phyloP scores from a whole-genome alignment of 2,888 invertebrate species.

The Meta bourneti region DNA sequence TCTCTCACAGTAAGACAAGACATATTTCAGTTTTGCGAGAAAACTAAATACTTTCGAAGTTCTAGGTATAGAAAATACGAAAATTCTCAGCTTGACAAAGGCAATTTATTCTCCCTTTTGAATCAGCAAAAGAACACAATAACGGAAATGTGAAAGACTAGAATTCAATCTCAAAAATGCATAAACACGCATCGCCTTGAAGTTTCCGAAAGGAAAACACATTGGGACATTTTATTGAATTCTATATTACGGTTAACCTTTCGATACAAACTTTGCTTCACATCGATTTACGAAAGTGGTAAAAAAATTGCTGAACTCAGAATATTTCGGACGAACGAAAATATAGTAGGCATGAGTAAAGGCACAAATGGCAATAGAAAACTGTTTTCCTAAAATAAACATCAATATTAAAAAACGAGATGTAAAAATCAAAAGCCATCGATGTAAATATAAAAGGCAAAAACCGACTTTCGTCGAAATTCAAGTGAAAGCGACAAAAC shows the following conservation, averaged over 20 bases:
- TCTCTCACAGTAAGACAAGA: too few species aligned
- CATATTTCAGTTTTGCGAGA: too few species aligned
- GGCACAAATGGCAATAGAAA: neutral
- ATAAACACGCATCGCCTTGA: neutral
- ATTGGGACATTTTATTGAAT: conserved; percentile 14
- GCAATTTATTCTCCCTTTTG: neutral
- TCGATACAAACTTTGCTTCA: neutral
- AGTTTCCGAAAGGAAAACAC: neutral
- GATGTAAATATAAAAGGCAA: conserved; percentile 20
- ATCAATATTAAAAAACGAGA: conserved; percentile 23
- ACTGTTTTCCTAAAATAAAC: conserved; percentile 17
- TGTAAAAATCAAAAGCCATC: conserved; percentile 18
- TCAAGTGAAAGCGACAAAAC: conserved; percentile 27
- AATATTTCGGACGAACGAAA: neutral
- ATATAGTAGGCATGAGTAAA: neutral
- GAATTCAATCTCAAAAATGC: neutral
- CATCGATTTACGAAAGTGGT: neutral
- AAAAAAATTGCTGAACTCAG: neutral
- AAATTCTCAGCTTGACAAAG: neutral
- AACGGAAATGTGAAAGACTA: neutral
- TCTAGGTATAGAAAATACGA: too few species aligned
- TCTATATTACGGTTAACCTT: neutral
- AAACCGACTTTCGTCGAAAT: conserved; percentile 4
- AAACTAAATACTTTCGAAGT: too few species aligned
- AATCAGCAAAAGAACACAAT: neutral